Percentiles rank a stretch among this genome's conserved stretches.
Evolutionary conservation across 2,113 vertebrate species (phyloP).

Genomic region (Alligator sinensis): DNA sequence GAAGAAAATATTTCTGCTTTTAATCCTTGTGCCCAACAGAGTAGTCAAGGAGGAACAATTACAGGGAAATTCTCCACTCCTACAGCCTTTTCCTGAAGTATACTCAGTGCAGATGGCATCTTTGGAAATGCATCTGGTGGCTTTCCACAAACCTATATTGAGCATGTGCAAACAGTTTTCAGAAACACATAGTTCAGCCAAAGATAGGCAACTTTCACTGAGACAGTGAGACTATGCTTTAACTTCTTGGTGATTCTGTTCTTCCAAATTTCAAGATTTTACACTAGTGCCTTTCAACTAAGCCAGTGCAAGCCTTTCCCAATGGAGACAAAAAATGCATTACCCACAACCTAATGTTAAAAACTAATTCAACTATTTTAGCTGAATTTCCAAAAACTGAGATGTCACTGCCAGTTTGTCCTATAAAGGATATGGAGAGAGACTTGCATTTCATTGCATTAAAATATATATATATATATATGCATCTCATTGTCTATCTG

Average conservation of each 20-base stretch:
- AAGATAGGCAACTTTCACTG: slow-evolving; percentile 36
- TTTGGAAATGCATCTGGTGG: slow-evolving; percentile 15
- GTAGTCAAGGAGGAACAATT: too few relatives aligned
- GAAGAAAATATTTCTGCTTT: not conserved
- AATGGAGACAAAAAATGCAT: not conserved
- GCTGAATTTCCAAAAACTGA: slow-evolving; percentile 4
- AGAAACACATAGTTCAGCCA: slow-evolving; percentile 38
- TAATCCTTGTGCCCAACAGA: not conserved
- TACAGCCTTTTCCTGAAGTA: slow-evolving; percentile 22
- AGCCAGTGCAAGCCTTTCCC: rapidly evolving
- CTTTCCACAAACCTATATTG: not conserved
- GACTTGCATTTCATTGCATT: not conserved
- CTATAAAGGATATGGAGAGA: not conserved
- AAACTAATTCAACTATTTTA: not conserved
- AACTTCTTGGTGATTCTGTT: not conserved
- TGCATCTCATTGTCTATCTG: too few relatives aligned
- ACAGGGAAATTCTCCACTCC: too few relatives aligned
- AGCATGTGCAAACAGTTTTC: slow-evolving; percentile 11
- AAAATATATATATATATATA: not conserved
- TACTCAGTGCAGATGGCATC: slow-evolving; percentile 50
- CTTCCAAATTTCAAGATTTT: not conserved
- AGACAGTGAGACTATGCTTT: slow-evolving; percentile 17
- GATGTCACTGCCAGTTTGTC: not conserved
- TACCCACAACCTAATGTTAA: not conserved
- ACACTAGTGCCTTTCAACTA: not conserved